Base-by-base conservation (phyloP, 64 coral and sea anemone species). In the Hydrozoanthus tunicans region DNA sequence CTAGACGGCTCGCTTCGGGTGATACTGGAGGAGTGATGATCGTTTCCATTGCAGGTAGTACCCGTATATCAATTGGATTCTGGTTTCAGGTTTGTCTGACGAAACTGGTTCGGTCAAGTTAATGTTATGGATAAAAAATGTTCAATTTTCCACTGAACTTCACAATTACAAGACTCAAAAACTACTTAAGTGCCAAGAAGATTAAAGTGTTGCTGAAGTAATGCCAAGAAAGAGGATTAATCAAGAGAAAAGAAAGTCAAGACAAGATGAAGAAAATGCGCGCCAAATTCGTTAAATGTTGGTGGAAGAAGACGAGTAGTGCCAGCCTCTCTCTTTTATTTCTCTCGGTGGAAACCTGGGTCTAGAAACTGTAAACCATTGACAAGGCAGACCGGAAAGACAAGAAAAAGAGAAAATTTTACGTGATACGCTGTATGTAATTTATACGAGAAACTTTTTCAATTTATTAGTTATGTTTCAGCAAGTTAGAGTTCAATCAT, bases 1-100 rank as follows among this genome's bases (percentile, higher is more conserved):
- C 77, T 4, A 97, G 90, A 23, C 89, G 92, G 27, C 89, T 97
- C 14, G 84, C 60, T 58, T 92, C 90, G 59, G 93, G 93, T 5
- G 93, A 92, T 58, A 76, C 55, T 56, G 90, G 93, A 58, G 90
- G 93, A 43, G 89, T 91, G 53, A 77, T 56, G 9, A 74, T 86
- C 65, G 82, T 66, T 14, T 86, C 77, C 81, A 86, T 91, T 90
- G 25, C 32, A 23, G 70, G 24, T 5, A 27, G 0, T 7, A 6
- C 5, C 4, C 6, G 20, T 72, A 43, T 43, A 43, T 43, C 32
- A 43, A 43, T 43, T 43, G 32, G 32, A 43, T 43, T 43, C 32
- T 43, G 32, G 32, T 43, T 43, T 43, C 32, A 43, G 32, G 32
- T 43, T 43, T 43, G 32, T 43, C 32, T 43, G 32, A 43, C 32